phyloP scores from a whole-genome alignment of 2,888 invertebrate genomes.

The Phragmatobia fuliginosa region DNA sequence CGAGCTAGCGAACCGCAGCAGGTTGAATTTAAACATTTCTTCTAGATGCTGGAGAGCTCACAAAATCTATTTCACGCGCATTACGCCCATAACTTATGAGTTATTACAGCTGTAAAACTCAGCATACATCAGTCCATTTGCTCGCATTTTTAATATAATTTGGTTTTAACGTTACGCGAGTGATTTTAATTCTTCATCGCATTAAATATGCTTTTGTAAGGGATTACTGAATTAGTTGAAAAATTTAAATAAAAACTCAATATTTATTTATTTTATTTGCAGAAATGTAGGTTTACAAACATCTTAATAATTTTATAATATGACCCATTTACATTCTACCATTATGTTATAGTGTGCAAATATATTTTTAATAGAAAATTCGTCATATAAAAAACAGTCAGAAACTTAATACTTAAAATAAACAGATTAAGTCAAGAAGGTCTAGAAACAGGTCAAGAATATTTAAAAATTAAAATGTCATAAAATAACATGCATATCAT shows the following conservation, averaged over 20 bases:
- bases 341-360: too few species aligned
- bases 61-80: slow-evolving; percentile 82
- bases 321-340: too few species aligned
- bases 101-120: slow-evolving; percentile 81
- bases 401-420: too few species aligned
- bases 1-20: slow-evolving; percentile 64
- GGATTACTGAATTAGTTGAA: not conserved
- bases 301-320: too few species aligned
- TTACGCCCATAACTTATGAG: slow-evolving; percentile 78
- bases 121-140: slow-evolving; percentile 79
- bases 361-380: too few species aligned
- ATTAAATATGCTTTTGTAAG: not conserved
- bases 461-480: too few species aligned
- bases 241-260: not conserved
- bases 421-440: too few species aligned
- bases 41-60: slow-evolving; percentile 70
- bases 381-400: too few species aligned
- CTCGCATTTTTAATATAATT: slow-evolving; percentile 67
- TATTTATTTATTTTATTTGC: too few species aligned
- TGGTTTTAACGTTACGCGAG: slow-evolving; percentile 36
- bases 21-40: slow-evolving; percentile 73
- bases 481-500: too few species aligned
- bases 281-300: too few species aligned
- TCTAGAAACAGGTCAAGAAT: too few species aligned
- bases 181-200: slow-evolving; percentile 22